A percentile compares a stretch with the other conserved stretches of the same genome.
Evolutionary conservation across 2,797 vertebrate genomes (phyloP).

Genomic region (Pseudochirops corinnae): DNA sequence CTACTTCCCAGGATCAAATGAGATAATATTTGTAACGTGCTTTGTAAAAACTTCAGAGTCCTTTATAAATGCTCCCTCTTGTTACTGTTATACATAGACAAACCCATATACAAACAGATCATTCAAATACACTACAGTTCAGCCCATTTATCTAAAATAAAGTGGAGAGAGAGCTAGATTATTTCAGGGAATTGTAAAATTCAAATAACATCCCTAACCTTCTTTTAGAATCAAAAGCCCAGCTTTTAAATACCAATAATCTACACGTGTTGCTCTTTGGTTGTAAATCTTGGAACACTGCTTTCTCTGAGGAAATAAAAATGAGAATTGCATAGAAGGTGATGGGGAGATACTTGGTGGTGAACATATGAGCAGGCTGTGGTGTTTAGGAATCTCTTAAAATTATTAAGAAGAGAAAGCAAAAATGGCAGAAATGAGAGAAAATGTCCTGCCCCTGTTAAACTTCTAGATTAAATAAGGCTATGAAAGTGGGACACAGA

Average conservation of each 20-base stretch:
- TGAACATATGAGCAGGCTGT: background rate
- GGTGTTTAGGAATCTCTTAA: background rate
- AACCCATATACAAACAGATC: background rate
- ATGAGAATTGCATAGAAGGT: background rate
- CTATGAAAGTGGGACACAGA: background rate
- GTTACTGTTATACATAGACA: background rate
- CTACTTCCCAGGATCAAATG: background rate
- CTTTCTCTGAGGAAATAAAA: background rate
- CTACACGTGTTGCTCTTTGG: background rate
- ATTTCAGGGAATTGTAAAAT: background rate
- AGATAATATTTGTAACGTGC: background rate
- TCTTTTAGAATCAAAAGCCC: background rate
- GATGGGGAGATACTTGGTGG: background rate
- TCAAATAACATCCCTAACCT: background rate
- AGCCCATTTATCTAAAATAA: background rate
- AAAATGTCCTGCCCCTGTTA: background rate
- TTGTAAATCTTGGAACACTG: background rate
- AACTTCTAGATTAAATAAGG: background rate
- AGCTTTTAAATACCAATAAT: background rate
- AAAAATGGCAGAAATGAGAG: background rate
- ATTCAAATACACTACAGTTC: background rate
- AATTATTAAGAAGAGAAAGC: background rate
- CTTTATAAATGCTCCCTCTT: background rate
- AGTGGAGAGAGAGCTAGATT: background rate
- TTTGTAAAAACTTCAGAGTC: background rate